Percentiles rank a stretch among this genome's conserved stretches.
Evolutionary conservation across 2,113 vertebrate genomes (phyloP).

Genomic region (Gadus chalcogrammus): DNA sequence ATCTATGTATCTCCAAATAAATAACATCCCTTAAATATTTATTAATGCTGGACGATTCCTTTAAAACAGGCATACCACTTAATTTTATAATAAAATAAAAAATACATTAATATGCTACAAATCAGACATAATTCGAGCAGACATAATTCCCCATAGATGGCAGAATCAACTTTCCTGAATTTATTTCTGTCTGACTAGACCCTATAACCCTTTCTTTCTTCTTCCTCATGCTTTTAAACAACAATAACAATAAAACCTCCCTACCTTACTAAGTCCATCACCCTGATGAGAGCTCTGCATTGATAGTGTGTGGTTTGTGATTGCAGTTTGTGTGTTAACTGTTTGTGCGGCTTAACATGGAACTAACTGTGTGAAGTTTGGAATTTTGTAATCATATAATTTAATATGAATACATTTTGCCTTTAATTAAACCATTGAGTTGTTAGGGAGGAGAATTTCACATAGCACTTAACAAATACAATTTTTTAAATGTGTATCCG

Average conservation of each 20-base stretch:
- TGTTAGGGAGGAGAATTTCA: not conserved
- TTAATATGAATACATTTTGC: not conserved
- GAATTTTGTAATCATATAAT: not conserved
- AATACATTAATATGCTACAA: not conserved
- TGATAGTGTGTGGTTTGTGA: not conserved
- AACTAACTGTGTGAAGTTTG: too few relatives aligned
- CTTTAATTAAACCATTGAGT: not conserved
- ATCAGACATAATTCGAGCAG: not conserved
- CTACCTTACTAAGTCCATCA: not conserved
- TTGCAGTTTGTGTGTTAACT: not conserved
- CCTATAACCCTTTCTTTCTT: not conserved
- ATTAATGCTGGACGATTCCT: too few relatives aligned
- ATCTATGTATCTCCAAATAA: too few relatives aligned
- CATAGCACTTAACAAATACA: not conserved
- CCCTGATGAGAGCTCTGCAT: conserved; percentile 16
- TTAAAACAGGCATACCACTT: too few relatives aligned
- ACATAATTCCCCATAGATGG: conserved; percentile 23
- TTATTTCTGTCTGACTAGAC: not conserved
- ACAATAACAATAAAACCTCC: conserved; percentile 7
- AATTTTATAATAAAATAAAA: too few relatives aligned
- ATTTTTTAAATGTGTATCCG: not conserved
- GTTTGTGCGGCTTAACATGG: not conserved
- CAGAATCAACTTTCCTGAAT: conserved; percentile 34
- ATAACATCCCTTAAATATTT: too few relatives aligned
- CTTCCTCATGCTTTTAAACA: not conserved